phyloP scores from a whole-genome alignment of 2,113 vertebrate species.

The Felis chaus region DNA sequence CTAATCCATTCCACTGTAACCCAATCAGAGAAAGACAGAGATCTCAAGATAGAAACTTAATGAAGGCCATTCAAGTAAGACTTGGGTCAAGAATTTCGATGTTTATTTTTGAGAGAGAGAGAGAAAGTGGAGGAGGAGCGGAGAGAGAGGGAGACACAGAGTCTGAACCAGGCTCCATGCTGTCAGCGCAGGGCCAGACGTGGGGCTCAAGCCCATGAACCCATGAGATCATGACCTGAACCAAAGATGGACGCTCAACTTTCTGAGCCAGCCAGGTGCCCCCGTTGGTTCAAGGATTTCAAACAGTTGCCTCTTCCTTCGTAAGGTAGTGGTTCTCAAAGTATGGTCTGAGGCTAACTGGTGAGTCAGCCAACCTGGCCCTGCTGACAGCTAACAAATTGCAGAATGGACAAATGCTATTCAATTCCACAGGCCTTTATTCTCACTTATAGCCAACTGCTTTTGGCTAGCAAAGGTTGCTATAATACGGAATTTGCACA shows the following conservation, averaged over 20 bases:
- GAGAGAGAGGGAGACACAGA: too few species aligned
- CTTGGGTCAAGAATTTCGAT: neutral
- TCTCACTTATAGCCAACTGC: neutral
- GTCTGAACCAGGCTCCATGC: too few species aligned
- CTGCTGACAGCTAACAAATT: neutral
- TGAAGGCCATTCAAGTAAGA: neutral
- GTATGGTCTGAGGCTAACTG: neutral
- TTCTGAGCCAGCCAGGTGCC: too few species aligned
- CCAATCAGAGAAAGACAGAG: neutral
- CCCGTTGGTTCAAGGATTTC: neutral
- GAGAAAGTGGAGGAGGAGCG: too few species aligned
- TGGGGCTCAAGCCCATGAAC: too few species aligned
- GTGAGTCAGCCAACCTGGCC: neutral
- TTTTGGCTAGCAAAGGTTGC: neutral
- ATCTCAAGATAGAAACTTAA: neutral
- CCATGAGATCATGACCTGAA: too few species aligned
- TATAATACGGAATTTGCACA: neutral
- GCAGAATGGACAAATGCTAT: neutral
- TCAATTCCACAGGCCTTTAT: neutral
- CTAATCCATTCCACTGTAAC: neutral
- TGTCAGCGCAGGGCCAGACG: too few species aligned
- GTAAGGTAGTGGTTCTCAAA: neutral
- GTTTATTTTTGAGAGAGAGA: too few species aligned
- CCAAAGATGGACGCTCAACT: too few species aligned
- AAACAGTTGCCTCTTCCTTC: neutral